Evolutionary conservation across 2,797 vertebrate genomes (phyloP), one percentile per base, ranked within the genome.

Genomic region (Clamator glandarius): DNA sequence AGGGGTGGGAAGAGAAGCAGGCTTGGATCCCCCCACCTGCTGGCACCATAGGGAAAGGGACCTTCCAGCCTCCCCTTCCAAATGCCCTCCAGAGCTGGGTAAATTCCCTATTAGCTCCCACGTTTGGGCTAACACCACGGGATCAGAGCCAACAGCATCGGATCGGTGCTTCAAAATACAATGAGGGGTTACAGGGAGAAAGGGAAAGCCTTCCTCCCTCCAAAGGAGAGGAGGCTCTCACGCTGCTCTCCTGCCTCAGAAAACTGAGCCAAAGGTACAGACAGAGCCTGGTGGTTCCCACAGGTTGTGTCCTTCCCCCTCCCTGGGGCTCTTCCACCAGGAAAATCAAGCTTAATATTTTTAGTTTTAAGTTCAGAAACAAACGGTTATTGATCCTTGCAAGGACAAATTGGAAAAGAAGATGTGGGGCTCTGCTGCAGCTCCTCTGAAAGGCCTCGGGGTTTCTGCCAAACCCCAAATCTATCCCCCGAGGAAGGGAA

Each of bases 221-320:
- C n/a, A n/a, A n/a, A n/a, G 58, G 6, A 24, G 74, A 25, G 3
- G 36, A 68, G 39, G n/a, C 51, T 42, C 35, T 7, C 1, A 2
- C 35, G 11, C 12, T 3, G 26, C 4, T 44, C 63, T 54, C 70
- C 51, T 7, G 36, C 24, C 46, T 12, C 4, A 0, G 62, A 9
- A 44, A 59, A 31, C 2, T 0, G 0, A 0, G 9, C 26, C 0
- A 26, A 23, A 4, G 8, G 68, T 21, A 29, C 59, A 28, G 31
- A 4, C 3, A 14, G 33, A 17, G 29, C 41, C 52, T 2, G 19
- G 11, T 1, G 14, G 11, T 4, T 13, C 11, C 1, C 0, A 5
- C 1, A 6, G 1, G 0, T 8, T 39, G 41, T 11, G 67, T 14
- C 77, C 10, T 42, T 12, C n/a, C 54, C 46, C 42, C 18, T 35